Evolutionary conservation across 92 coral and sea anemone genomes (phyloP).

Genomic region (Palythoa heliodiscus): DNA sequence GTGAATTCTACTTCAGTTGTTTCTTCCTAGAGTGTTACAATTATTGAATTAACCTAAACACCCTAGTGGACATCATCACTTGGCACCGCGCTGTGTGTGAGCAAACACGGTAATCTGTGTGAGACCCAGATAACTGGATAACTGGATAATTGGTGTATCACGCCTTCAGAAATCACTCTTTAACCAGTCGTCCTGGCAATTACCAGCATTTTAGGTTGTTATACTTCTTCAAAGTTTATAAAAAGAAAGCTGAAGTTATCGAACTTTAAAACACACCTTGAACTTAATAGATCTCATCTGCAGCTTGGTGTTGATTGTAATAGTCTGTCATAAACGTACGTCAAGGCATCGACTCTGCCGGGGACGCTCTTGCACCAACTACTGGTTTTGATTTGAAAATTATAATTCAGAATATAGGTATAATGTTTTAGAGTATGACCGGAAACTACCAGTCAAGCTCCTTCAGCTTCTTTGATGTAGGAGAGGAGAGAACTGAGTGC

Average conservation of each 20-base stretch:
- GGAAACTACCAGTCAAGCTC: background rate
- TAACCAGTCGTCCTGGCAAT: background rate
- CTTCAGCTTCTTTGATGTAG: background rate
- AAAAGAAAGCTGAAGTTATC: conserved; percentile 23
- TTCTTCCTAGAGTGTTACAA: conserved; percentile 12
- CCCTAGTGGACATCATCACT: background rate
- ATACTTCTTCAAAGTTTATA: background rate
- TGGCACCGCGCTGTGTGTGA: background rate
- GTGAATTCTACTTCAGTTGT: background rate
- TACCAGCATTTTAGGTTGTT: conserved; percentile 20
- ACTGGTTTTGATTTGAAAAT: background rate
- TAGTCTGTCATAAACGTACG: background rate
- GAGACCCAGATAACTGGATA: conserved; percentile 34
- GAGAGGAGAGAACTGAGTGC: background rate
- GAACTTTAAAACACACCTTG: conserved; percentile 19
- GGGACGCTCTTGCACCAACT: background rate
- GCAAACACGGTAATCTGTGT: background rate
- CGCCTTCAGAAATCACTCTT: conserved; percentile 30
- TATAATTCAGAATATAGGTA: background rate
- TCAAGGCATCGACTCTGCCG: background rate
- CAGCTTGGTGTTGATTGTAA: conserved; percentile 24
- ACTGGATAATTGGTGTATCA: conserved; percentile 25
- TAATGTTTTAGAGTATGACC: background rate
- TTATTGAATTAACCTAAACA: conserved; percentile 10
- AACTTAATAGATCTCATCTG: conserved; percentile 8